Evolutionary conservation across 2,888 invertebrate species (phyloP), one percentile per base, ranked within the genome.

Genomic region (Sesia apiformis): DNA sequence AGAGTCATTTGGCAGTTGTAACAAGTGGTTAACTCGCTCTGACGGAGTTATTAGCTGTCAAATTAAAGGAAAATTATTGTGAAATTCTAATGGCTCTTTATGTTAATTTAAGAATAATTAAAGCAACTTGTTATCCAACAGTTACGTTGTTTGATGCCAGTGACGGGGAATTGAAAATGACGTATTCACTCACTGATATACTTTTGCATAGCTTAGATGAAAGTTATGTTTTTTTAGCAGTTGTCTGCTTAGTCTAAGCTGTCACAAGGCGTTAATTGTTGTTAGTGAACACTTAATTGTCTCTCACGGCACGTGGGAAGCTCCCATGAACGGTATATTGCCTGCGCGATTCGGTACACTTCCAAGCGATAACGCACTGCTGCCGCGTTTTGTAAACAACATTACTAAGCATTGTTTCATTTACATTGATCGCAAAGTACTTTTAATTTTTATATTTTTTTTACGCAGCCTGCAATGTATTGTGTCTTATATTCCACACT

Each of bases 231-330:
- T 23, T 23, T 23, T 23, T 23, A 23, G 23, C 23, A 1, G 23
- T 23, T 23, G 23, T 23, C 23, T 23, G 23, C 23, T 23, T 23
- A 23, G 23, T 46, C 51, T 54, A 54, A 53, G 60, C 62, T 65
- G 65, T 67, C 67, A 70, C 70, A 71, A 74, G 64, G 67, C 64
- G 72, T 62, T 70, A 77, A 78, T 72, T 67, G 78, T 81, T 82
- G 79, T 76, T 76, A 84, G 80, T 71, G 60, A 72, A 68, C 76
- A 78, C 81, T 78, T 75, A 78, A 71, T 64, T 69, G 60, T 63
- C 61, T 65, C 63, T 58, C 69, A 67, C 65, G 64, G 63, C 65
- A 70, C 83, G 84, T 88, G 88, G 75, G 88, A 87, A 74, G 66
- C 66, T 88, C 86, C 71, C 88, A 87, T 84, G 82, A 62, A 61